These are phyloP conservation scores for Lepus timidus DNA, from an alignment of 2,113 vertebrate genomes.

Conservation along the genomic window DNA sequence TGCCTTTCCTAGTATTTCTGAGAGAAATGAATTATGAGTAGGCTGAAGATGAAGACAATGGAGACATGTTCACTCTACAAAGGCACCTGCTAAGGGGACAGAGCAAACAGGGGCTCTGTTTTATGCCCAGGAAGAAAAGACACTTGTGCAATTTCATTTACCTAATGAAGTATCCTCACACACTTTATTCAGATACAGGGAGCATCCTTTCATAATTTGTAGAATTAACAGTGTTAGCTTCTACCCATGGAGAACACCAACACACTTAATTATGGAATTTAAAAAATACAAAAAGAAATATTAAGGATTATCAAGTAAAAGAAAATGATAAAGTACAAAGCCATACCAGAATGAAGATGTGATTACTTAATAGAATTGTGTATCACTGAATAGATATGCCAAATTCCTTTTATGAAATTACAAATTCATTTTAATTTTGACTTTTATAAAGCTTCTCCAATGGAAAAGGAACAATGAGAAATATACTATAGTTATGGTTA, in stretches of 20 bases:
- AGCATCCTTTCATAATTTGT: constrained; percentile 4
- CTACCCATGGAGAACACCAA: constrained; percentile 23
- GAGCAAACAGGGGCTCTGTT: neutral
- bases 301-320: constrained; percentile 37
- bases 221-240: neutral
- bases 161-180: neutral
- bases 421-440: constrained; percentile 35
- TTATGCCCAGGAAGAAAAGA: neutral
- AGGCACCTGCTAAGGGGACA: neutral
- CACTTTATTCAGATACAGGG: neutral
- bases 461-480: fast-evolving
- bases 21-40: neutral
- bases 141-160: neutral
- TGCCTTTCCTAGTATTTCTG: neutral
- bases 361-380: neutral
- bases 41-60: neutral
- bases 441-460: neutral
- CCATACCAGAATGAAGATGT: constrained; percentile 19
- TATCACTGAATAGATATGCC: neutral
- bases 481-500: neutral
- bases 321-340: neutral
- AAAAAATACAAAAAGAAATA: constrained; percentile 37
- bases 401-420: neutral
- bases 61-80: neutral
- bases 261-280: constrained; percentile 11